These are phyloP conservation scores for Neodontobutis hainanensis DNA, from an alignment of 2,113 vertebrate species.

Conservation along the genomic window DNA sequence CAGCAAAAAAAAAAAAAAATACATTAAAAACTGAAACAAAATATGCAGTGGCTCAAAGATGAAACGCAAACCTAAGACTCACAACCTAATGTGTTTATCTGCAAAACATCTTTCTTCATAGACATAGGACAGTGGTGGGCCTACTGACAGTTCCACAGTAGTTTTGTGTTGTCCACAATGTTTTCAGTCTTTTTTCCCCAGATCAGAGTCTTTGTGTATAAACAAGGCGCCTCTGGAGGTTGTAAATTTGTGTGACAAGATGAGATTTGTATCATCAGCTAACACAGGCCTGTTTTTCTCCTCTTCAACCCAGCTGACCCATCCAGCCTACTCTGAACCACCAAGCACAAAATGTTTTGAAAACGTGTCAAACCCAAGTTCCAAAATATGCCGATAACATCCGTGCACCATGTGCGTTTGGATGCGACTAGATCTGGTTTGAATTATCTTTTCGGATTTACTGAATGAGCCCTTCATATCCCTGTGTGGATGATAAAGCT, in stretches of 20 bases:
- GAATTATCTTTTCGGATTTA: conserved; percentile 48
- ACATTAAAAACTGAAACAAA: too few species aligned
- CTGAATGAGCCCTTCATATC: conserved; percentile 41
- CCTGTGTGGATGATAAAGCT: conserved; percentile 22
- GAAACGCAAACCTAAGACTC: too few species aligned
- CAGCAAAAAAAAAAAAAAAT: too few species aligned
- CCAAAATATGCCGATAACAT: conserved; percentile 60
- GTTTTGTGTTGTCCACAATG: background rate
- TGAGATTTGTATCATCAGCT: conserved; percentile 29
- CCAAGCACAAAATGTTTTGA: conserved; percentile 56
- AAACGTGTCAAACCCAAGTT: conserved; percentile 61
- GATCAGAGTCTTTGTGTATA: conserved; percentile 7
- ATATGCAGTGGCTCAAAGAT: too few species aligned
- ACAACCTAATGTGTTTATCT: too few species aligned
- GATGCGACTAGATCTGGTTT: conserved; percentile 49
- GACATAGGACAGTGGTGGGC: background rate
- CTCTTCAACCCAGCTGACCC: conserved; percentile 56
- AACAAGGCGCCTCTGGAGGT: conserved; percentile 24
- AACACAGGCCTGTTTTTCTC: conserved; percentile 52
- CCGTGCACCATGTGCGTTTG: conserved; percentile 45
- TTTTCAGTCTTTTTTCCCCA: background rate
- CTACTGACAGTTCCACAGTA: background rate
- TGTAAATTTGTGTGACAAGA: conserved; percentile 16
- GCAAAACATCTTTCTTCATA: background rate
- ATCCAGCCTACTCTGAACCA: conserved; percentile 45